Evolutionary conservation across 2,113 vertebrate genomes (phyloP).

Genomic region (Odontophorus gujanensis): DNA sequence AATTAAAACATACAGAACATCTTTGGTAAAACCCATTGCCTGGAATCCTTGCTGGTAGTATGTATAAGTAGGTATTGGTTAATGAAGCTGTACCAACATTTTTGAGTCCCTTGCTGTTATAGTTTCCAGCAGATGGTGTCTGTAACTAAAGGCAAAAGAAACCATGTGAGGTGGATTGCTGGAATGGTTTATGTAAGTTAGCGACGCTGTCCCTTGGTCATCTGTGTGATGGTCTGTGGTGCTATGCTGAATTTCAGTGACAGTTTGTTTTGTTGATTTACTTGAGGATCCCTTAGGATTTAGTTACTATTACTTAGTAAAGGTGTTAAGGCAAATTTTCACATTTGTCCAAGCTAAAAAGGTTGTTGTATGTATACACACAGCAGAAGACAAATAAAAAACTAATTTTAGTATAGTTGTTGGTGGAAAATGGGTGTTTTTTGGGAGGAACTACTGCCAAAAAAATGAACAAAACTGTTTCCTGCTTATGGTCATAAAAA

Average conservation of each 20-base stretch:
- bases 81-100: neutral
- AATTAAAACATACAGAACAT: neutral
- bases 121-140: neutral
- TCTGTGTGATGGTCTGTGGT: neutral
- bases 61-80: neutral
- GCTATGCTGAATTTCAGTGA: neutral
- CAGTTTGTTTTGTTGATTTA: neutral
- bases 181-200: neutral
- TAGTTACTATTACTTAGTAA: neutral
- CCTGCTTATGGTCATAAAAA: neutral
- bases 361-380: neutral
- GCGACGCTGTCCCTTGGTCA: neutral
- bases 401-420: neutral
- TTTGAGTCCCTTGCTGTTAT: neutral
- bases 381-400: neutral
- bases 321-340: neutral
- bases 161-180: neutral
- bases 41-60: neutral
- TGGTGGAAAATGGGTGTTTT: neutral
- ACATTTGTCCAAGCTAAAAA: neutral
- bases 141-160: neutral
- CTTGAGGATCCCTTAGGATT: neutral
- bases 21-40: neutral
- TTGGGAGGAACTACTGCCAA: neutral
- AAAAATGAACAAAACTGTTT: neutral